Base-by-base conservation (phyloP, 2,888 invertebrate species). In the Linnaemya tessellans region DNA sequence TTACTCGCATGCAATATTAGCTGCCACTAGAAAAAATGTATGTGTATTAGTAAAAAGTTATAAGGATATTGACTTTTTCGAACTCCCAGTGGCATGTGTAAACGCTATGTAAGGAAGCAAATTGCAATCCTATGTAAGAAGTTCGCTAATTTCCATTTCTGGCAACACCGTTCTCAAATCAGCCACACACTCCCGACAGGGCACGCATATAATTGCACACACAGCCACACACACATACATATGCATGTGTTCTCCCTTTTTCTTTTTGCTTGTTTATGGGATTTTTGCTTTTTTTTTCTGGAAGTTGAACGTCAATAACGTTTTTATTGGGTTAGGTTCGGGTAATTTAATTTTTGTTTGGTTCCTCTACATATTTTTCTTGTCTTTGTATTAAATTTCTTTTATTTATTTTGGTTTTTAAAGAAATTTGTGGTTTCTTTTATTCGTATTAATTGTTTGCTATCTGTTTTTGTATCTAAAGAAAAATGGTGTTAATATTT, bases 271-370 rank as follows among this genome's bases (percentile, higher is more conserved):
- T 10, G 18, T 56, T 62, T 64, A 56, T 64, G 51, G 43, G 10
- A 60, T n/a, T 54, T 22, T 67, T 30, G n/a, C 8, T 43, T 9
- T 56, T 18, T 80, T 68, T 15, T 46, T 22, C 62, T 67, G 35
- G 20, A 38, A 54, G 54, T 82, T 49, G 35, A 58, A 49, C 81
- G 78, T 65, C 84, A 84, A 84, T 81, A 84, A 70, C 58, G 81
- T 79, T 68, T 81, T 58, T 65, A 81, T 84, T 84, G 81, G 81
- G 81, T 70, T 74, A 84, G 84, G 84, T 84, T 84, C 78, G 84
- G 84, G 64, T 70, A 74, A 60, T 54, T 78, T 75, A n/a, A 60
- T 54, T 60, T 62, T 62, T 43, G 8, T 46, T 51, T 30, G 20
- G 9, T 80, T 73, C 35, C 10, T 35, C 25, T 13, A 22, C n/a